phyloP scores from a whole-genome alignment of 1,140 invertebrate species.

The Drosophila persimilis region DNA sequence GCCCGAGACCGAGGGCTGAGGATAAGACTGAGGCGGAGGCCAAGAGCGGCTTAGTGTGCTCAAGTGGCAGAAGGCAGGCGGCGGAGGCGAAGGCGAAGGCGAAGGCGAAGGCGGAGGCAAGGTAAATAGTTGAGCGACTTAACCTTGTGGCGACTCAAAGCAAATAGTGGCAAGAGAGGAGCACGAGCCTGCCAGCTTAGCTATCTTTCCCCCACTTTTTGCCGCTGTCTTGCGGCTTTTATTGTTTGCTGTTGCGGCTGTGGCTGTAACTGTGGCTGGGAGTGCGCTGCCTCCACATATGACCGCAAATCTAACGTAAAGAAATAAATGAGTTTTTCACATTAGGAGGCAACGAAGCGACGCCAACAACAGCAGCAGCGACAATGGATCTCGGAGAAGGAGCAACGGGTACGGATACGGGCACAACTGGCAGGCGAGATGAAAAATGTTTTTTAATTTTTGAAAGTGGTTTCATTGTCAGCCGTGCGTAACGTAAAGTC shows the following conservation, averaged over 20 bases:
- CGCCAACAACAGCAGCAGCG: slow-evolving; percentile 51
- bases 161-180: slow-evolving; percentile 53
- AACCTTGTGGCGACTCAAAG: slow-evolving; percentile 66
- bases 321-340: slow-evolving; percentile 80
- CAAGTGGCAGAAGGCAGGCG: slow-evolving; percentile 49
- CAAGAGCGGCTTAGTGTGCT: slow-evolving; percentile 56
- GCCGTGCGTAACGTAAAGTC: slow-evolving; percentile 80
- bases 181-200: slow-evolving; percentile 26
- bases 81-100: neutral
- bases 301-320: slow-evolving; percentile 79
- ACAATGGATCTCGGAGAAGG: slow-evolving; percentile 47
- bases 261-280: neutral
- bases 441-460: slow-evolving; percentile 83
- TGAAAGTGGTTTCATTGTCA: slow-evolving; percentile 83
- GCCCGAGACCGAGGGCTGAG: neutral
- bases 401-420: slow-evolving; percentile 13
- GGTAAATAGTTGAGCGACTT: slow-evolving; percentile 70
- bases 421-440: slow-evolving; percentile 72
- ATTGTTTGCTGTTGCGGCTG: slow-evolving; percentile 45
- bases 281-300: slow-evolving; percentile 40
- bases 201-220: neutral
- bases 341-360: slow-evolving; percentile 78
- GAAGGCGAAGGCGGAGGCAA: slow-evolving; percentile 15
- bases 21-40: slow-evolving; percentile 7
- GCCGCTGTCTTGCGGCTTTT: slow-evolving; percentile 35